Base-by-base conservation (phyloP, 2,113 vertebrate genomes). In the Indicator maculatus region DNA sequence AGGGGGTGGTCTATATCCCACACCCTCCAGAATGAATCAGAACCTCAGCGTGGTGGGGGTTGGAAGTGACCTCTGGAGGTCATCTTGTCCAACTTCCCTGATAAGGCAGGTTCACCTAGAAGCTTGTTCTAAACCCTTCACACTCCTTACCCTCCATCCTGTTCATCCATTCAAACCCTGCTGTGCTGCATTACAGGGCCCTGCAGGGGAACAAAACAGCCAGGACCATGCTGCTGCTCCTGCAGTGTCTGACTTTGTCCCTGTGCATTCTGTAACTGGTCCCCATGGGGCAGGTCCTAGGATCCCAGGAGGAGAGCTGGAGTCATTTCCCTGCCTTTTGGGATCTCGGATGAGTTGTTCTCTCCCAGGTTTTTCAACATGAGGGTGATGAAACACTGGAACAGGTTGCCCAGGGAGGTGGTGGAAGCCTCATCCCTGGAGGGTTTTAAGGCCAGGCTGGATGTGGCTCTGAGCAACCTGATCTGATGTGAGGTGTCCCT, bases 201-300 rank as follows among this genome's bases (percentile, higher is more conserved):
- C 52, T 31, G 3, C 27, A 20, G 3, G 27, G 56, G 56, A n/a
- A n/a, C 31, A 7, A 23, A 28, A 21, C 9, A 38, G 52, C 53
- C 3, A 7, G 36, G 44, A 28, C 70, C 0, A 1, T 52, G 30
- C 41, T 23, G 7, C 21, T 44, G 47, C 83, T 47, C 70, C 59
- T 24, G 18, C 26, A 9, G 1, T 1, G 19, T 18, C 5, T n/a
- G 50, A 13, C 47, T 83, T 80, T 18, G 39, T 50, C n/a, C 73
- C 53, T 38, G 14, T 0, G 0, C 2, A 67, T 66, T 28, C 77
- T 18, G 16, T 1, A n/a, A 19, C 52, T 2, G 0, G 4, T 41
- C 36, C 44, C 50, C 2, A 0, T 1, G 18, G 24, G 47, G 30
- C 41, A 78, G 47, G 47, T 61, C 2, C 0, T 9, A 27, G 56